Evolutionary conservation across 1,140 invertebrate species (phyloP).

Genomic region (Alviniconcha marisindica): DNA sequence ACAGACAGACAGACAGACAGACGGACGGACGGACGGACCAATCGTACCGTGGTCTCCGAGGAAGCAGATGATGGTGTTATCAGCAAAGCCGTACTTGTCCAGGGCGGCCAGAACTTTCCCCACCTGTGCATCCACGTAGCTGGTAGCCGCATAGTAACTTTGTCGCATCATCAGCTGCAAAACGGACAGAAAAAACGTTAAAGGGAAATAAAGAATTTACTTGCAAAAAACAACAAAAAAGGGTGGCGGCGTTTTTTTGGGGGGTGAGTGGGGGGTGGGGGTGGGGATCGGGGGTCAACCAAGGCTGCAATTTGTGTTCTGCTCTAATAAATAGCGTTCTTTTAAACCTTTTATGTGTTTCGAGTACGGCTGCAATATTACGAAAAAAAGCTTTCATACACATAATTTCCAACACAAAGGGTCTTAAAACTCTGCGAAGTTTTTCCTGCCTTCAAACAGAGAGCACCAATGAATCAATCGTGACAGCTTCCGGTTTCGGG

Average conservation of each 20-base stretch:
- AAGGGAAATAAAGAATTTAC: neutral
- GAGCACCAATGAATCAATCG: no score
- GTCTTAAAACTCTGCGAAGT: no score
- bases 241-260: no score
- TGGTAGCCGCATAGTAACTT: conserved; percentile 87
- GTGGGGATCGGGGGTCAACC: neutral
- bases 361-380: no score
- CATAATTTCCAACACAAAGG: no score
- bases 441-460: no score
- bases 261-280: no score
- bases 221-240: neutral
- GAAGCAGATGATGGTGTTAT: conserved; percentile 86
- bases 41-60: conserved; percentile 84
- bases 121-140: conserved; percentile 88
- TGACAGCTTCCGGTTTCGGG: no score
- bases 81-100: conserved; percentile 74
- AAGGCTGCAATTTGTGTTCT: neutral
- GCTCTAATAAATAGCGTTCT: no score
- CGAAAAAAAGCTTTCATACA: no score
- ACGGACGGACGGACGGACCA: neutral
- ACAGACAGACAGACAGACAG: neutral
- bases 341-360: no score
- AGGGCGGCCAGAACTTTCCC: conserved; percentile 83
- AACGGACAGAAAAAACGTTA: neutral
- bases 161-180: conserved; percentile 82